Base-by-base conservation (phyloP, 2,113 vertebrate genomes). In the Tychaedon coryphoeus region DNA sequence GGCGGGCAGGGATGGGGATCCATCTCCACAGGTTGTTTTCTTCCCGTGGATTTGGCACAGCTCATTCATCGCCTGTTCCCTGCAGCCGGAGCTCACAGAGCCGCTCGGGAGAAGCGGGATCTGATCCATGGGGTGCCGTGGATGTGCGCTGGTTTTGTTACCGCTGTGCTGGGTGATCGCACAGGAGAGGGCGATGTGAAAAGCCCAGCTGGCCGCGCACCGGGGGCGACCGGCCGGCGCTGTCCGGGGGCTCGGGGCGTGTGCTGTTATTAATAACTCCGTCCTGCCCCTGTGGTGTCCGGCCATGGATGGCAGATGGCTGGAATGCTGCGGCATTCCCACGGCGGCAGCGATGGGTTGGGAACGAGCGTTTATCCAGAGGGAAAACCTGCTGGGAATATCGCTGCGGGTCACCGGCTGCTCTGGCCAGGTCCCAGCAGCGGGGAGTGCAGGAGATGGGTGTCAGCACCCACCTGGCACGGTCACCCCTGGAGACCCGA, bases 161-260 rank as follows among this genome's bases (percentile, higher is more conserved):
- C 14, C 33, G 11, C 74, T 0, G 29, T 1, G 10, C 61, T 1
- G 14, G 34, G 34, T 4, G 43, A n/a, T 38, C 9, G 1, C 2
- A 2, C 22, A 0, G 6, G 25, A 11, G 47, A 19, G 54, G 8
- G 19, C 8, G 11, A 10, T 18, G 9, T 2, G 10, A 8, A 19
- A 24, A 9, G 9, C 62, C 43, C 12, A 0, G 12, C 48, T 4
- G 83, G 17, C 34, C 8, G 1, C 0, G 24, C 54, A 3, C 14
- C 9, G 5, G 2, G 3, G 19, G n/a, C 2, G 26, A 13, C 6
- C 3, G 10, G 42, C 2, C 12, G 8, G 36, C 2, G 4, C 50
- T 3, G 1, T 1, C 40, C 5, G 12, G 56, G 50, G 22, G 8
- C 6, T 2, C 51, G 2, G 74, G 9, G 20, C 1, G 2, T 1